Conservation (phyloP, 2,888 invertebrate species). For the Aphodius granarius region DNA sequence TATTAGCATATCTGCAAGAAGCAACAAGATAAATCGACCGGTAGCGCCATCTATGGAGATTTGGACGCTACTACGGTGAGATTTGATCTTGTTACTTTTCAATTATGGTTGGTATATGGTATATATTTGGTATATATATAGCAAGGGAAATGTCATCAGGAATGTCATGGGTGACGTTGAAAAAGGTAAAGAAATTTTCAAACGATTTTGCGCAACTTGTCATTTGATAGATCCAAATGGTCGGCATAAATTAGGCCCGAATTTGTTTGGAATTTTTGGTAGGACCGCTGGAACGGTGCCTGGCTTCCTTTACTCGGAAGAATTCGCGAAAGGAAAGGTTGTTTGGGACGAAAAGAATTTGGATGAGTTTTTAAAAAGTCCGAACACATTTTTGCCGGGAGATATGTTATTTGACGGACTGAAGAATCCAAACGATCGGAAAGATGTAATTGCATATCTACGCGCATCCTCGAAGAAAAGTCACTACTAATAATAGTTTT, state of each 20-base stretch:
- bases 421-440: constrained; percentile 67
- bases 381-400: constrained; percentile 73
- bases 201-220: constrained; percentile 67
- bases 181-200: constrained; percentile 70
- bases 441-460: constrained; percentile 68
- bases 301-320: constrained; percentile 64
- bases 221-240: constrained; percentile 68
- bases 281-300: constrained; percentile 46
- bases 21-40: no score
- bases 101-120: no score
- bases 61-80: no score
- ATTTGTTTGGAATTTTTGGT: constrained; percentile 67
- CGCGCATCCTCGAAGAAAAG: constrained; percentile 43
- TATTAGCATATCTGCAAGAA: background rate
- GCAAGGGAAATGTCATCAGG: no score
- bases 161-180: constrained; percentile 60
- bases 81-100: no score
- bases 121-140: no score
- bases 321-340: constrained; percentile 65
- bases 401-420: constrained; percentile 73
- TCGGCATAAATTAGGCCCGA: constrained; percentile 71
- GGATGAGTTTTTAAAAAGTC: constrained; percentile 67
- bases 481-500: background rate
- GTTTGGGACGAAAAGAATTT: constrained; percentile 68
- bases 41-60: no score